A percentile compares a stretch with the other conserved stretches of the same genome.
Evolutionary conservation across 2,797 vertebrate genomes (phyloP).

Genomic region (Megaceryle alcyon): DNA sequence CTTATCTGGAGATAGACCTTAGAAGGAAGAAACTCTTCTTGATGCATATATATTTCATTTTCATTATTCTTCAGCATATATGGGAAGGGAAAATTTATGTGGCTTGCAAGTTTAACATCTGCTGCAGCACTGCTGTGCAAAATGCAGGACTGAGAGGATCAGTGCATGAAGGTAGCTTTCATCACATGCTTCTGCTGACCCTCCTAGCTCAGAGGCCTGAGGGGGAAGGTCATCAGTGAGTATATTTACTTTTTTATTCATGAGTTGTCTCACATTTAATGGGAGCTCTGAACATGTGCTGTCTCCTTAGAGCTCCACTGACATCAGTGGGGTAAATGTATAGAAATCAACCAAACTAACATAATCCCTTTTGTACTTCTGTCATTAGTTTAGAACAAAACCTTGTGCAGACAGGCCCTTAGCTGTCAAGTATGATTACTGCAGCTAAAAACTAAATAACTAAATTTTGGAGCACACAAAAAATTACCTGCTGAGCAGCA

Average conservation of each 20-base stretch:
- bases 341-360: not conserved
- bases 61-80: not conserved
- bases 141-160: not conserved
- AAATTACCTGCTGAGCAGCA: not conserved
- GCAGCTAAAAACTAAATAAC: not conserved
- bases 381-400: not conserved
- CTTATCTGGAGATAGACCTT: not conserved
- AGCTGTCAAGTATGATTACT: not conserved
- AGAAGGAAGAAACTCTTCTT: not conserved
- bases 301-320: not conserved
- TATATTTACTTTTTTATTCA: not conserved
- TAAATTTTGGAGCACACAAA: not conserved
- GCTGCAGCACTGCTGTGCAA: not conserved
- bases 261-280: not conserved
- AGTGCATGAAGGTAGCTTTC: not conserved
- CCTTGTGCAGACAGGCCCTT: not conserved
- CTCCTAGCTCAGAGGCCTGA: not conserved
- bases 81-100: not conserved
- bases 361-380: not conserved
- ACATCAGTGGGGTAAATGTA: rapidly evolving
- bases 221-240: no score
- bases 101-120: not conserved
- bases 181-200: not conserved
- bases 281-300: not conserved
- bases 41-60: not conserved